Evolutionary conservation across 2,113 vertebrate genomes (phyloP), one percentile per base, ranked within the genome.

Genomic region (Saimiri boliviensis): DNA sequence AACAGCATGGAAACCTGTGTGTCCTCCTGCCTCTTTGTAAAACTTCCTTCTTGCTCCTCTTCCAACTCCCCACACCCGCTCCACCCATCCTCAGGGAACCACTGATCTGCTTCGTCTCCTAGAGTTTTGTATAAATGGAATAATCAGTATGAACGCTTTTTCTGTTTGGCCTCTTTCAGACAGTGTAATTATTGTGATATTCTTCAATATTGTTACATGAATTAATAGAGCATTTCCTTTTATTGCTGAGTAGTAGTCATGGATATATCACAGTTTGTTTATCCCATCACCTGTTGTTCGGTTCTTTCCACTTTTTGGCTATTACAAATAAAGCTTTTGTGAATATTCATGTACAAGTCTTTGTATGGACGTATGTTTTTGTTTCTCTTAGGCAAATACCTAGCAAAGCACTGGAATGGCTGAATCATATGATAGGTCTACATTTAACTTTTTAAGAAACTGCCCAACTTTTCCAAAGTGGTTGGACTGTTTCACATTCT

Each of bases 381-480:
- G 32, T 91, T 89, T 94, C 52, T 89, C 7, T 45, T 45, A 20
- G 12, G 23, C 25, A 60, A 52, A 68, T 82, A 80, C 23, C 14
- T 86, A 91, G 8, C 32, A 89, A 40, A 68, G 27, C 27, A 32
- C 27, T 30, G 14, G 14, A 40, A 80, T 92, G 58, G 13, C 52
- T n/a, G 14, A 58, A 71, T 92, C 52, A 81, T 84, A 14, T 37
- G 7, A 32, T 70, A 71, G 32, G 40, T 90, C 3, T 92, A 80
- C 32, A 14, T 92, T 87, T 96, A 52, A 96, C 47, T 58, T 94
- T 93, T 84, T 25, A 84, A 90, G 70, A 93, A 91, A 89, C 52
- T 23, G 21, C 0, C 10, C 37, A 79, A 45, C 35, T 92, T 95
- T 95, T 84, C 87, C 47, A 27, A 96, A 90, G 87, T 66, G 37